These are phyloP conservation scores for Lepilemur septentrionalis DNA, from an alignment of 2,797 vertebrate genomes.

Conservation along the genomic window DNA sequence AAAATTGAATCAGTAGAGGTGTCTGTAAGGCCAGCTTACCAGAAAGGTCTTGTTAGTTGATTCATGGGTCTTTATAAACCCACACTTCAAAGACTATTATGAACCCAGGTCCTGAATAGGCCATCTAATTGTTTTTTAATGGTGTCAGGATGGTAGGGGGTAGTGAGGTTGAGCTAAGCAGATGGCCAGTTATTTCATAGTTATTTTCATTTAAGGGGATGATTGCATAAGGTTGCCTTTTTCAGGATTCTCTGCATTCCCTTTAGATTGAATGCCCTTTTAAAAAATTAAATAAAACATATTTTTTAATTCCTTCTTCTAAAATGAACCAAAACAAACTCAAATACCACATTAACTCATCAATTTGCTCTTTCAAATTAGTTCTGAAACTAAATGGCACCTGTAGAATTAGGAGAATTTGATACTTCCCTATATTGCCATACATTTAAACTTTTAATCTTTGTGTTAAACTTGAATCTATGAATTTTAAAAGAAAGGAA, in stretches of 20 bases:
- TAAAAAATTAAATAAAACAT: not conserved
- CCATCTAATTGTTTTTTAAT: not conserved
- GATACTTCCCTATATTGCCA: not conserved
- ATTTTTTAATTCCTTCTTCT: not conserved
- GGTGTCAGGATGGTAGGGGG: not conserved
- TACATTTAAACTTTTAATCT: not conserved
- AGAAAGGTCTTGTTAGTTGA: not conserved
- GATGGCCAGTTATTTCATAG: not conserved
- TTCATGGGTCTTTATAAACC: not conserved
- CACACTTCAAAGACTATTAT: conserved; percentile 4
- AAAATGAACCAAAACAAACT: conserved; percentile 14
- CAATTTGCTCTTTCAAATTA: not conserved
- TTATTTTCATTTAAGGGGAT: not conserved
- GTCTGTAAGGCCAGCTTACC: not conserved
- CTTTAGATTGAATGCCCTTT: not conserved
- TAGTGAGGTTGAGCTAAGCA: not conserved
- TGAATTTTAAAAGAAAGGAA: conserved; percentile 37
- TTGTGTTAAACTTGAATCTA: conserved; percentile 1
- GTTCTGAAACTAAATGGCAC: not conserved
- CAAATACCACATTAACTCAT: not conserved
- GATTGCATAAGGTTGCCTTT: not conserved
- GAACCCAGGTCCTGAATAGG: not conserved
- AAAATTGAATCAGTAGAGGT: not conserved
- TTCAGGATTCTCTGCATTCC: not conserved
- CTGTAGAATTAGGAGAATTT: not conserved